Percentiles rank a stretch among this genome's conserved stretches.
These are phyloP conservation scores for Entelurus aequoreus DNA, from an alignment of 2,113 vertebrate species.

Conservation along the genomic window DNA sequence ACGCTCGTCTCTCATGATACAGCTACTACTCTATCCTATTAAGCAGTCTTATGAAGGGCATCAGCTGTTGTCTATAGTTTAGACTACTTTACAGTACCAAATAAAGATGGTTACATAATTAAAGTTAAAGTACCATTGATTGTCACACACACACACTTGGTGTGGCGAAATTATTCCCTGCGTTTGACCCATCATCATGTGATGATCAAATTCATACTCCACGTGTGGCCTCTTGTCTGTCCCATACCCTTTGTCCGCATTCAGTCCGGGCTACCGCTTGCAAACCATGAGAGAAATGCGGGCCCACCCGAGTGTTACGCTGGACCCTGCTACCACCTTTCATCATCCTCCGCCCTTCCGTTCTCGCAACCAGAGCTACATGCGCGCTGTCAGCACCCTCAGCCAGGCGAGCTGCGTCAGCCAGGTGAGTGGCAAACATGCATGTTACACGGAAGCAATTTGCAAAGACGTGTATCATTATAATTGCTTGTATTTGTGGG, in stretches of 20 bases:
- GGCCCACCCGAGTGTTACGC: conserved; percentile 80
- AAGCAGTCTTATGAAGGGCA: no score
- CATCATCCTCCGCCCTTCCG: conserved; percentile 95
- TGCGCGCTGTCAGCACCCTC: conserved; percentile 98
- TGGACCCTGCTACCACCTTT: conserved; percentile 88
- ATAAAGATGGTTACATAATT: no score
- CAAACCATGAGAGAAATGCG: conserved; percentile 88
- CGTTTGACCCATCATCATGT: no score
- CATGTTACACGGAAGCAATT: conserved; percentile 21
- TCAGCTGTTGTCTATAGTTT: no score
- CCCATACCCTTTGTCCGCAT: conserved; percentile 54
- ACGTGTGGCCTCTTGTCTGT: conserved; percentile 29
- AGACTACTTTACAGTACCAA: no score
- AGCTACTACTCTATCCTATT: no score
- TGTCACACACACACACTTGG: no score
- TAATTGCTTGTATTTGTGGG: background rate
- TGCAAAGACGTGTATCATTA: conserved; percentile 4
- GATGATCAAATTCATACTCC: background rate
- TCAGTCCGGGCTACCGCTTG: conserved; percentile 92
- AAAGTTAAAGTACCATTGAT: no score
- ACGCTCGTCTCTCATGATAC: no score
- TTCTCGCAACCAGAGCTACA: conserved; percentile 99
- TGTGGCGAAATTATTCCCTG: no score
- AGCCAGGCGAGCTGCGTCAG: conserved; percentile 99
- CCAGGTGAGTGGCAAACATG: conserved; percentile 81